Base-by-base conservation (phyloP, 2,888 invertebrate genomes). In the Hyposoter dolosus region DNA sequence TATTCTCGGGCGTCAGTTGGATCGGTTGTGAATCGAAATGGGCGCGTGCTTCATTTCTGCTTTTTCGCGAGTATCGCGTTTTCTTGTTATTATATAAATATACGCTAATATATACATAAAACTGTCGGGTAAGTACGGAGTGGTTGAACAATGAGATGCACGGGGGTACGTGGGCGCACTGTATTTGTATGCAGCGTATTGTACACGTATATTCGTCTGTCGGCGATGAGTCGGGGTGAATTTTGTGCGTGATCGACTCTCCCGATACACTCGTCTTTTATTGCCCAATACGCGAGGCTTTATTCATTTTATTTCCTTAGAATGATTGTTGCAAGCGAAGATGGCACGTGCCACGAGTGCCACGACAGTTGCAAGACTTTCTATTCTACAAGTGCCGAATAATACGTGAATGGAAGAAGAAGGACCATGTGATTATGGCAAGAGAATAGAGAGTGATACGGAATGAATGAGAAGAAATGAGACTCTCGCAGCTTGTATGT, bases 1-100 rank as follows among this genome's bases (percentile, higher is more conserved):
- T 83, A 83, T 83, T 74, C 77, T 89, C 85, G 86, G 82, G 91
- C 93, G 93, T 92, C 93, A 93, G 92, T 91, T 92, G 92, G 87
- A 85, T 90, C 88, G 89, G 89, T 88, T 90, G 89, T 90, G 90
- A 91, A 91, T 90, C 88, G 84, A 74, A 84, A 84, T 86, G 85
- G 80, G 88, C 92, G 90, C 91, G 91, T 92, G 92, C 92, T 92
- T 90, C 88, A 88, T 88, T 87, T 86, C 68, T 87, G 66, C 84
- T 76, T 78, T 78, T 87, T 80, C 19, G 43, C 82, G 76, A 53
- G 53, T 84, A 86, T 81, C 81, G 71, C 47, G 77, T 86, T 86
- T 83, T 83, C 56, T 81, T 69, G n/a, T 72, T 60, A 82, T 82
- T 83, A 40, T 28, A 75, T 78, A 69, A 71, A 69, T 45, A 88